Percentiles rank a stretch among this genome's conserved stretches.
These are phyloP conservation scores for Tholera decimalis DNA, from an alignment of 2,888 invertebrate genomes.

Conservation along the genomic window DNA sequence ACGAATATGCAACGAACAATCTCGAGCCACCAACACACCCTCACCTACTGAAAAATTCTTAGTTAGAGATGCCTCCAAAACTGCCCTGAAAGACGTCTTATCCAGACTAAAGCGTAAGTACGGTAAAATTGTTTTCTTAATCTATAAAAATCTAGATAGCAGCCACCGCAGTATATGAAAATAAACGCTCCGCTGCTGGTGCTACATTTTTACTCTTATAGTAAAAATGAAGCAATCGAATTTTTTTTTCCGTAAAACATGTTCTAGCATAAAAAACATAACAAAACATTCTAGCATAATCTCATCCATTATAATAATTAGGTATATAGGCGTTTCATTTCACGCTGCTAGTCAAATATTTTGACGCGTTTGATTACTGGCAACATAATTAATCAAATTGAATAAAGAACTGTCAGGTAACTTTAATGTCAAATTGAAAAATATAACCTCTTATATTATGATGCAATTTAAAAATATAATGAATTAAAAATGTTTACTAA, in stretches of 20 bases:
- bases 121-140: not conserved
- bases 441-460: constrained; percentile 71
- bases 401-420: constrained; percentile 59
- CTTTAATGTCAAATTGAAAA: constrained; percentile 51
- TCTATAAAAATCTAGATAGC: not conserved
- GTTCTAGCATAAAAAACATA: no score
- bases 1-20: constrained; percentile 71
- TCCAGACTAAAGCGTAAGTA: constrained; percentile 83
- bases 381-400: constrained; percentile 47
- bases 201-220: no score
- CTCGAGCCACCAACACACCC: constrained; percentile 82
- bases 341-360: not conserved
- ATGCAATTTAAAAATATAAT: constrained; percentile 48
- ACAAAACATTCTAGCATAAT: constrained; percentile 21
- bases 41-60: constrained; percentile 63
- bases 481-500: constrained; percentile 62
- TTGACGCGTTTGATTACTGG: constrained; percentile 20
- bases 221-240: no score
- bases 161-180: not conserved
- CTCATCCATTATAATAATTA: not conserved
- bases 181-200: not conserved
- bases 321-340: constrained; percentile 11
- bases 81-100: constrained; percentile 75
- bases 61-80: constrained; percentile 73
- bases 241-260: no score